Percentiles rank a stretch among this genome's conserved stretches.
Evolutionary conservation across 2,888 invertebrate species (phyloP).

Genomic region (Psococerastis gibbosa): DNA sequence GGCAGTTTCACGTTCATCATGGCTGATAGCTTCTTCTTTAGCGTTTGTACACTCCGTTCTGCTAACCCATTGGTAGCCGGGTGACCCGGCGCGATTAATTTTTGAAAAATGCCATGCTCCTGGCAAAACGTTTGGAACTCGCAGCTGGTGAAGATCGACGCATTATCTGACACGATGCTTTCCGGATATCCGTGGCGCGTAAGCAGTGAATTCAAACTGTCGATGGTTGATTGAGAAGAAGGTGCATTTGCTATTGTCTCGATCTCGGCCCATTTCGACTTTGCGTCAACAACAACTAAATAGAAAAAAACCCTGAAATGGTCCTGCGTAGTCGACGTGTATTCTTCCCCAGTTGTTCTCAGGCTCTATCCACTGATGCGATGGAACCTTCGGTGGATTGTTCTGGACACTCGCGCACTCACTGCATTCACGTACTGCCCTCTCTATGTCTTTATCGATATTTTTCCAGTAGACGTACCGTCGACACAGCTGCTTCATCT

Average conservation of each 20-base stretch:
- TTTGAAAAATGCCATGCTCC: no score
- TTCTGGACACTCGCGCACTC: conserved; percentile 16
- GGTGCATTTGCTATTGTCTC: conserved; percentile 20
- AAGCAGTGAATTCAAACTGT: conserved; percentile 17
- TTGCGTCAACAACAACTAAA: conserved; percentile 17
- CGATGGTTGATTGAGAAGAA: conserved; percentile 16
- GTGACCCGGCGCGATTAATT: no score
- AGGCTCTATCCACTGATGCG: neutral
- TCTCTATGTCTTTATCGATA: conserved; percentile 19
- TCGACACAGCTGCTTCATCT: conserved; percentile 19
- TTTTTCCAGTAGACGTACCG: conserved; percentile 20
- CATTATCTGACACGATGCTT: conserved; percentile 18
- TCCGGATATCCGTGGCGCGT: conserved; percentile 17
- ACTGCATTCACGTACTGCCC: conserved; percentile 16
- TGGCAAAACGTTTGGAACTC: conserved; percentile 17
- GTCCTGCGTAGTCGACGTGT: conserved; percentile 11
- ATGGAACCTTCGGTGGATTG: conserved; percentile 13
- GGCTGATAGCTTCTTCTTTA: conserved; percentile 13
- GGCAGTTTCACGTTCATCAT: no score
- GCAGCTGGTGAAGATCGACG: conserved; percentile 18
- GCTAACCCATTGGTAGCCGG: no score
- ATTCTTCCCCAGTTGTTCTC: neutral
- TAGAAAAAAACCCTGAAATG: no score
- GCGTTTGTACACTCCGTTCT: no score
- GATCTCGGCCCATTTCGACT: no score